Evolutionary conservation across 1,140 invertebrate species (phyloP), one percentile per base, ranked within the genome.

Genomic region (Acromyrmex charruanus): DNA sequence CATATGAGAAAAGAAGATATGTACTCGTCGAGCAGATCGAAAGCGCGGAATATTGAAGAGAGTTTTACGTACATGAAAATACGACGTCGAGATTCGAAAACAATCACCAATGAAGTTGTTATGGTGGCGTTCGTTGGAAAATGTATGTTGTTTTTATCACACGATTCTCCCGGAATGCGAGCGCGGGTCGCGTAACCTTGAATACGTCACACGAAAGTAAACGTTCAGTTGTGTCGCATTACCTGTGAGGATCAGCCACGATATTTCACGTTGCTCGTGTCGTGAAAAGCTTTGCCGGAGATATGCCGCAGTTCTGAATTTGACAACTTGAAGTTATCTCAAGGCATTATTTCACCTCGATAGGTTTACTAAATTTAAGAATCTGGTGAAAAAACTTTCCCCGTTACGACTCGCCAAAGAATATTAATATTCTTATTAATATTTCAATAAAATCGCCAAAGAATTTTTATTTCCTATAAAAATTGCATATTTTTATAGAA

Each of bases 91-190:
- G 31, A 39, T 35, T 39, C 2, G 31, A 39, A 66, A 66, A 66
- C 14, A 61, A 7, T 77, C 10, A 14, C 9, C 14, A 39, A 7
- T 39, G 14, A 14, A 14, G 6, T 31, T 35, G 44, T 53, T 65
- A 35, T 12, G 31, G 28, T 16, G 39, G 31, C 28, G 10, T 12
- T 28, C 31, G 12, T 10, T 3, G 14, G 14, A 21, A 21, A 21
- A 7, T 7, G 55, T 18, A 9, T 21, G 1, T 31, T 63, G 61
- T 63, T 63, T 63, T 28, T 31, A 5, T 16, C 61, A 14, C 28
- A 31, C n/a, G 18, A 65, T n/a, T 63, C 35, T 75, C 53, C 28
- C 5, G 59, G 35, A 79, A 79, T n/a, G 7, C 28, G 39, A 51
- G 53, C 4, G 16, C 53, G 4, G 10, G 10, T 14, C 21, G 14